Percentiles rank a stretch among this genome's conserved stretches.
Evolutionary conservation across 2,113 vertebrate species (phyloP).

Genomic region (Psettodes erumei): DNA sequence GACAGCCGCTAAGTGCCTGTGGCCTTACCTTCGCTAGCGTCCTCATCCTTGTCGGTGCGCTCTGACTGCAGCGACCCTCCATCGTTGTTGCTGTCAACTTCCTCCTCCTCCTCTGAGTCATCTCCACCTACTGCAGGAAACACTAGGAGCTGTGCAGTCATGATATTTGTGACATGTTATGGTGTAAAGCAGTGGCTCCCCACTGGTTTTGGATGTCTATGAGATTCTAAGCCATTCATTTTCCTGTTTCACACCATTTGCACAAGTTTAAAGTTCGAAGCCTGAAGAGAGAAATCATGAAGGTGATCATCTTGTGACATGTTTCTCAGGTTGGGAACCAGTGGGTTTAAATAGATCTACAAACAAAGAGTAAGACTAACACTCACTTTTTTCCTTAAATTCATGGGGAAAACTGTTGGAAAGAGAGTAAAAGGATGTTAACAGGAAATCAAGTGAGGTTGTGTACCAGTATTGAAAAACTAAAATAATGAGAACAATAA

Average conservation of each 20-base stretch:
- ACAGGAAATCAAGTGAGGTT: background rate
- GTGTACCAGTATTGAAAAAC: background rate
- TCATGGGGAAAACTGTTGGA: constrained; percentile 88
- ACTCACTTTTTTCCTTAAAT: constrained; percentile 90
- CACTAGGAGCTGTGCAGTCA: constrained; percentile 22
- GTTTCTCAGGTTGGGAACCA: background rate
- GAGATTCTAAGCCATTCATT: background rate
- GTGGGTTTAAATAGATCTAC: background rate
- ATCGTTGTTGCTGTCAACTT: constrained; percentile 85
- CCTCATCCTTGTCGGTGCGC: constrained; percentile 91
- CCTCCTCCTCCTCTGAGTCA: constrained; percentile 86
- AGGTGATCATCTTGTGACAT: background rate
- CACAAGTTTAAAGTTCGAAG: background rate
- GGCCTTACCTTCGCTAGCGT: constrained; percentile 86
- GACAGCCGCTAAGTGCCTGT: constrained; percentile 32
- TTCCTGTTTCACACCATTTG: background rate
- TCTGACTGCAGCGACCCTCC: constrained; percentile 89
- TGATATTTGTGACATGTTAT: background rate
- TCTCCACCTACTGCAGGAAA: constrained; percentile 80
- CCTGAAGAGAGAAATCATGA: background rate
- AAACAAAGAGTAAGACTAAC: background rate
- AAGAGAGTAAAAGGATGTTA: constrained; percentile 36
- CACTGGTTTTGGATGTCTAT: background rate
- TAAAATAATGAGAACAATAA: background rate
- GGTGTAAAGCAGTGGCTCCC: constrained; percentile 14